These are phyloP conservation scores for Zoroaster sp. DNA, from an alignment of 53 echinoderm and acorn worm genomes.

Conservation along the genomic window DNA sequence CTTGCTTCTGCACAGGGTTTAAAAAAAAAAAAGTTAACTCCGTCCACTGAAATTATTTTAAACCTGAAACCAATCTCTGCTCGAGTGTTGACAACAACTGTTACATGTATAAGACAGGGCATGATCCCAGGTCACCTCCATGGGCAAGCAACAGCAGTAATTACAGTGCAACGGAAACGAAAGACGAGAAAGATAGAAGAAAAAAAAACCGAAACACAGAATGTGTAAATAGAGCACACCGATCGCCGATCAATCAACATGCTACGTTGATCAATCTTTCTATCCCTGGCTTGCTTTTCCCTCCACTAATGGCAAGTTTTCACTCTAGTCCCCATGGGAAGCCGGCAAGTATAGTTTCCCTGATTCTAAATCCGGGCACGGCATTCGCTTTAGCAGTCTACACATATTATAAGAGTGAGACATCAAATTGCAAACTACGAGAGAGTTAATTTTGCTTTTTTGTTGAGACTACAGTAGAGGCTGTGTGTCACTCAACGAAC, in stretches of 20 bases:
- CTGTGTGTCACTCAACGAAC: not conserved
- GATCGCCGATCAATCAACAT: slow-evolving; percentile 40
- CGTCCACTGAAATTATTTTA: not conserved
- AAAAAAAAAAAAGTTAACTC: too few species aligned
- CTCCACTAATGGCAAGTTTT: slow-evolving; percentile 44
- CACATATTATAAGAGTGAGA: not conserved
- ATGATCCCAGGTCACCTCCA: slow-evolving; percentile 37
- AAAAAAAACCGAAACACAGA: not conserved
- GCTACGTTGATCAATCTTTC: slow-evolving; percentile 6
- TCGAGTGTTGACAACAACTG: not conserved
- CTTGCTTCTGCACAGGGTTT: not conserved
- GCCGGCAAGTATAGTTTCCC: not conserved
- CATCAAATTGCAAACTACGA: not conserved
- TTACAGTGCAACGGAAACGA: not conserved
- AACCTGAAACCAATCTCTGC: slow-evolving; percentile 45
- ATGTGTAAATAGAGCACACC: slow-evolving; percentile 46
- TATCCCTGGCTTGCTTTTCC: not conserved
- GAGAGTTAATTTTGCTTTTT: not conserved
- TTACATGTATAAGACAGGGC: not conserved
- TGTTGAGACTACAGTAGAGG: too few species aligned
- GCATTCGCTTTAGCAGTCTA: not conserved
- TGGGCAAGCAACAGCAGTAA: slow-evolving; percentile 19
- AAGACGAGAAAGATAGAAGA: not conserved
- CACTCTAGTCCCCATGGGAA: not conserved
- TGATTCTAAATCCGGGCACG: not conserved